Conservation (phyloP, 1,140 invertebrate genomes). For the Drepana arcuata region DNA sequence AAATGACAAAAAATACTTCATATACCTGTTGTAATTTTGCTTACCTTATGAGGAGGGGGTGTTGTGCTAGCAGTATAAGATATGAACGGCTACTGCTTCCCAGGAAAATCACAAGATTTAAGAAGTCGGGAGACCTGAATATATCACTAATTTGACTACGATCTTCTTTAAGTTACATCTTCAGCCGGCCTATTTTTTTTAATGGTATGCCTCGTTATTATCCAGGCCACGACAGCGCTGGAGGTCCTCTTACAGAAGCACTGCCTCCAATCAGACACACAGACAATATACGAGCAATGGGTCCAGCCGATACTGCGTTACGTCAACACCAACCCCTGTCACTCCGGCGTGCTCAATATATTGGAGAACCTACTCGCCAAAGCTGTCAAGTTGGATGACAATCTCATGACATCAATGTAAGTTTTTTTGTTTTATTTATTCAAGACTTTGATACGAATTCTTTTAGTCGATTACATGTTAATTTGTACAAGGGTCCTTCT, state of each 20-base stretch:
- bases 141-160: too few species aligned
- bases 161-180: too few species aligned
- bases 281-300: conserved; percentile 29
- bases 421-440: conserved; percentile 11
- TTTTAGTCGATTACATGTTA: background rate
- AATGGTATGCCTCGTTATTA: too few species aligned
- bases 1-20: too few species aligned
- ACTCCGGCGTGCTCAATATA: conserved; percentile 26
- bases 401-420: conserved; percentile 37
- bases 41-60: too few species aligned
- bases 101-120: too few species aligned
- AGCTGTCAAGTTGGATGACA: conserved; percentile 32
- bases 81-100: too few species aligned
- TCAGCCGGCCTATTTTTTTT: too few species aligned
- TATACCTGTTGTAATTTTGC: too few species aligned
- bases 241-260: conserved; percentile 40
- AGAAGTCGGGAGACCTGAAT: too few species aligned
- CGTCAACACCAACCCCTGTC: conserved; percentile 10
- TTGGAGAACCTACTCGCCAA: conserved; percentile 36
- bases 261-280: conserved; percentile 14
- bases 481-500: background rate
- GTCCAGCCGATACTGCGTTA: conserved; percentile 30
- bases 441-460: background rate
- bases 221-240: conserved; percentile 41
- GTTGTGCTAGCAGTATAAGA: too few species aligned